Evolutionary conservation across 2,888 invertebrate species (phyloP), one percentile per base, ranked within the genome.

Genomic region (Campoplex capitator): DNA sequence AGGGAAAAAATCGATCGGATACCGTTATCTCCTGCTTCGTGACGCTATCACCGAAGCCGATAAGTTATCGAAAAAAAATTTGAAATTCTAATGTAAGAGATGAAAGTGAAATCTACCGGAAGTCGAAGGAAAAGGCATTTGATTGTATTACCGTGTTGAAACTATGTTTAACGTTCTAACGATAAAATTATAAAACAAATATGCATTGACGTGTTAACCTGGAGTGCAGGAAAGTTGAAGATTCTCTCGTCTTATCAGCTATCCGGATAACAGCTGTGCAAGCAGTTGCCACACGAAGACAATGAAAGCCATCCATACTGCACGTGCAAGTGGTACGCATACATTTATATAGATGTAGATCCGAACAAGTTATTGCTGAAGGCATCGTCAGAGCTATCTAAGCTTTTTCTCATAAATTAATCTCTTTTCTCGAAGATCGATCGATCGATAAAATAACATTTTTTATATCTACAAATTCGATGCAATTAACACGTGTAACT

Each of bases 251-350:
- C 78, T 86, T 88, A 89, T 91, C 90, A 88, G 88, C 88, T 88
- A 88, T 88, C 77, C 48, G 88, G 83, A 89, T 56, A 68, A 92
- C 92, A 92, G 92, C 92, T 92, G 92, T 91, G 90, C 89, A 86
- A 90, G 91, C 92, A 92, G 91, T 91, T 92, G 92, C 90, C 89
- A 91, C 91, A 91, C 90, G 75, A 91, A 90, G 80, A 83, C 71
- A 83, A 84, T 83, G 62, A 67, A 42, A 83, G 75, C 80, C 38
- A 83, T 86, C 70, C 48, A 45, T 79, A 8, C 23, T 68, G 51
- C 65, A 77, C 65, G 76, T 77, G 76, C 7, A 51, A 32, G 65
- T 35, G 58, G 8, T 45, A 38, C n/a, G 9, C 23, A 54, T 32
- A 67, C 18, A 16, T 11, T 45, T 23, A 8, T 45, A 62, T 70